Percentiles rank a stretch among this genome's conserved stretches.
Conservation (phyloP, 2,113 vertebrate species). For the Laticauda laticaudata region DNA sequence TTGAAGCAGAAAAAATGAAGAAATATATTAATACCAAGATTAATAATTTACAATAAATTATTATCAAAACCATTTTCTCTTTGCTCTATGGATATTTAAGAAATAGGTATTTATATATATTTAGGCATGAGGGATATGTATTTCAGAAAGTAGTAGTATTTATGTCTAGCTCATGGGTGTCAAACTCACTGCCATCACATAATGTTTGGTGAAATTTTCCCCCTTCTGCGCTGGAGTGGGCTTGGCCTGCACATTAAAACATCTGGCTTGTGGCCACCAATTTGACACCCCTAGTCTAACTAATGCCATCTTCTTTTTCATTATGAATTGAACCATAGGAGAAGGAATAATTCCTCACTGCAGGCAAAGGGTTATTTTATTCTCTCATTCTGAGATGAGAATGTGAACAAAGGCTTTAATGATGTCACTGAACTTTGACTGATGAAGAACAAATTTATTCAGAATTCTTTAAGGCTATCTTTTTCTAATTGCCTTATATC, state of each 20-base stretch:
- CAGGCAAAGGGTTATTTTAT: constrained; percentile 64
- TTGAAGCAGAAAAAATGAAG: background rate
- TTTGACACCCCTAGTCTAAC: background rate
- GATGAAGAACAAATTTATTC: constrained; percentile 88
- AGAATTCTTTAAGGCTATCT: constrained; percentile 66
- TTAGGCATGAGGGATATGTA: constrained; percentile 60
- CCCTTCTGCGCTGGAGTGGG: no score
- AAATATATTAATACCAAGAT: background rate
- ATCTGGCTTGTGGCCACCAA: no score
- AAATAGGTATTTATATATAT: constrained; percentile 47
- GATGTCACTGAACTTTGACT: constrained; percentile 87
- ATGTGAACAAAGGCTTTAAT: constrained; percentile 88
- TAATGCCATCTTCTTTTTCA: constrained; percentile 66
- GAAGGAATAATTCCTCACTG: constrained; percentile 62
- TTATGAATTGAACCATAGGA: constrained; percentile 72
- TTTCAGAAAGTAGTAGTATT: constrained; percentile 55
- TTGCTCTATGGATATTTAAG: background rate
- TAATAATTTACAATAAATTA: constrained; percentile 46
- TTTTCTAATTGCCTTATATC: constrained; percentile 69
- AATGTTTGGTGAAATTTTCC: no score
- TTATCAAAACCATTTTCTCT: background rate
- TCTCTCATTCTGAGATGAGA: constrained; percentile 75
- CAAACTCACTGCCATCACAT: no score
- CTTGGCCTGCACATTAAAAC: no score
- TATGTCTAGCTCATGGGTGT: constrained; percentile 7